Conservation (phyloP, 2,113 vertebrate genomes). For the Chloebia gouldiae region DNA sequence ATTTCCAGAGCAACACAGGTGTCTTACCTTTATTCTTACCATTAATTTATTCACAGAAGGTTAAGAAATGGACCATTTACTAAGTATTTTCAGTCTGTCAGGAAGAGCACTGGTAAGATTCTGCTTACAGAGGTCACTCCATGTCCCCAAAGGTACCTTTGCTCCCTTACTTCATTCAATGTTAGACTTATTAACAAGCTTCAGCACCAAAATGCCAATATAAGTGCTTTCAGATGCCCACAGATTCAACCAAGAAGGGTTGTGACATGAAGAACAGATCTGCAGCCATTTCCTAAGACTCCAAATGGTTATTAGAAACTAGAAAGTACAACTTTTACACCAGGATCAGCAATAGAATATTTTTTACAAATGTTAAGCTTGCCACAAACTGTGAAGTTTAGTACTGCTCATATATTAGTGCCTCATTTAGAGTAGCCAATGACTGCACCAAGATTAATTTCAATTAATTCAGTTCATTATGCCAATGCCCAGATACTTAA, state of each 20-base stretch:
- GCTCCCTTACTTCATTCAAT: background rate
- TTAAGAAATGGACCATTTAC: background rate
- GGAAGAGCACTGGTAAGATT: background rate
- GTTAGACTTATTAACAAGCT: background rate
- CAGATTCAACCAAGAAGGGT: background rate
- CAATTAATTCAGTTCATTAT: conserved; percentile 21
- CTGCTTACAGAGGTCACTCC: background rate
- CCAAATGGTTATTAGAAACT: background rate
- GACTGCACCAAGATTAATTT: background rate
- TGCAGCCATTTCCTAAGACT: background rate
- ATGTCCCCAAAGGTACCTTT: background rate
- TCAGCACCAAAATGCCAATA: background rate
- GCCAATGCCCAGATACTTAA: conserved; percentile 6
- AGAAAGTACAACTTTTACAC: background rate
- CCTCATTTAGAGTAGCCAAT: conserved; percentile 13
- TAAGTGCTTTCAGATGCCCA: background rate
- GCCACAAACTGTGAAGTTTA: background rate
- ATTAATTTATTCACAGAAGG: background rate
- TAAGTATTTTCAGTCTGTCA: background rate
- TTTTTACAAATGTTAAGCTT: background rate
- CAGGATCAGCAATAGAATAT: background rate
- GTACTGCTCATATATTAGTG: background rate
- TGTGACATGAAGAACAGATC: background rate
- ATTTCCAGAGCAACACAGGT: background rate
- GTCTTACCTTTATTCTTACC: background rate